Conservation (phyloP, 2,113 vertebrate genomes). For the Strix uralensis region DNA sequence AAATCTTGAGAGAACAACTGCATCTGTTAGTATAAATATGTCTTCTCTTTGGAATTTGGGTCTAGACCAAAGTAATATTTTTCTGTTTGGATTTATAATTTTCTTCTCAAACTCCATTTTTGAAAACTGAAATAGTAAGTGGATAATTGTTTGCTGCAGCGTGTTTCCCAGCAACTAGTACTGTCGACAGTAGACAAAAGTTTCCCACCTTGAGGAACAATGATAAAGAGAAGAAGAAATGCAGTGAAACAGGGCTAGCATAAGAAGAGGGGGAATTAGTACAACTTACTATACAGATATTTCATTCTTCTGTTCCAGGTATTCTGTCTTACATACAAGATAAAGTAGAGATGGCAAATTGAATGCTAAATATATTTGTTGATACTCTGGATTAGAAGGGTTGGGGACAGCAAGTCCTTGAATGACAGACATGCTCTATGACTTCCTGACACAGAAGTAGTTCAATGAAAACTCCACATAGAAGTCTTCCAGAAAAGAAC, state of each 20-base stretch:
- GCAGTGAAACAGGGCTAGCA: neutral
- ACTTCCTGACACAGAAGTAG: neutral
- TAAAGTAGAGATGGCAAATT: neutral
- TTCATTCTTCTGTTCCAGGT: neutral
- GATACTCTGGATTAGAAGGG: neutral
- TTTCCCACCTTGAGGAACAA: neutral
- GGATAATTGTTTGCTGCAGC: neutral
- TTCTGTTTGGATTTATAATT: neutral
- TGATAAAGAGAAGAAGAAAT: neutral
- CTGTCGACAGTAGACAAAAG: neutral
- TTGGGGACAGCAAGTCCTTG: neutral
- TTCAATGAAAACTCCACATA: neutral
- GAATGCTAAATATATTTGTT: neutral
- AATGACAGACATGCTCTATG: neutral
- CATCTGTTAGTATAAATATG: neutral
- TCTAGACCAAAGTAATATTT: neutral
- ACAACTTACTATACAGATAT: neutral
- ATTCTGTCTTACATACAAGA: neutral
- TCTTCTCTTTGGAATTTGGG: neutral
- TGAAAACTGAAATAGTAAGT: neutral
- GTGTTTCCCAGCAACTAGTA: neutral
- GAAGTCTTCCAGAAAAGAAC: neutral
- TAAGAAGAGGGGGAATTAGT: neutral
- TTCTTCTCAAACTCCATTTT: neutral
- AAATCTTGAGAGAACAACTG: neutral